Conservation (phyloP, 2,888 invertebrate species). For the Ferrisia virgata region DNA sequence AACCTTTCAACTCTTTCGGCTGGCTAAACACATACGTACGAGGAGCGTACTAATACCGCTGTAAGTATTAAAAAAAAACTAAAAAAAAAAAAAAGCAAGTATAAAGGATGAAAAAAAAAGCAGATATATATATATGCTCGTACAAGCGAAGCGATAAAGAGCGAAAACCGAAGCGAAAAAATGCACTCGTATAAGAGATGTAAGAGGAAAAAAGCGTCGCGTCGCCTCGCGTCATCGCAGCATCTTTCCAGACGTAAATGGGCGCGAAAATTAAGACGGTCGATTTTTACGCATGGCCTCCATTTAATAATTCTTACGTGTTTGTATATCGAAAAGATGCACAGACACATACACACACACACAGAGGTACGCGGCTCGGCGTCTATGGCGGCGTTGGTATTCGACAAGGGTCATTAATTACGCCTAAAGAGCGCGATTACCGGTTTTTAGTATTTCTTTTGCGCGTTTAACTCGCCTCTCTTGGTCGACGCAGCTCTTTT, state of each 20-base stretch:
- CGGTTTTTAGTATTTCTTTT: not conserved
- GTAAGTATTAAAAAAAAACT: not conserved
- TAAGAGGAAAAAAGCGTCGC: not conserved
- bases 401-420: slow-evolving; percentile 10
- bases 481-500: not conserved
- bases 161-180: too few species aligned
- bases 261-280: slow-evolving; percentile 8
- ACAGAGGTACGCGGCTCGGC: not conserved
- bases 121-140: too few species aligned
- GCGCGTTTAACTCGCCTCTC: too few species aligned
- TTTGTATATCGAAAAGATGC: not conserved
- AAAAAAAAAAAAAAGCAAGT: too few species aligned
- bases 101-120: too few species aligned
- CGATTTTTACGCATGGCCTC: slow-evolving; percentile 8
- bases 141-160: too few species aligned
- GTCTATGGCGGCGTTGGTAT: not conserved
- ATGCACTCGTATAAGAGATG: not conserved
- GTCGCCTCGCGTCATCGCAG: not conserved
- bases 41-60: not conserved
- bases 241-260: not conserved
- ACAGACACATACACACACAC: not conserved
- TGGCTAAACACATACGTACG: not conserved
- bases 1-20: not conserved
- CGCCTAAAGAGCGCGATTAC: slow-evolving; percentile 8
- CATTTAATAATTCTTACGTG: not conserved